phyloP scores from a whole-genome alignment of 2,797 vertebrate species.

The Pseudopleuronectes americanus region DNA sequence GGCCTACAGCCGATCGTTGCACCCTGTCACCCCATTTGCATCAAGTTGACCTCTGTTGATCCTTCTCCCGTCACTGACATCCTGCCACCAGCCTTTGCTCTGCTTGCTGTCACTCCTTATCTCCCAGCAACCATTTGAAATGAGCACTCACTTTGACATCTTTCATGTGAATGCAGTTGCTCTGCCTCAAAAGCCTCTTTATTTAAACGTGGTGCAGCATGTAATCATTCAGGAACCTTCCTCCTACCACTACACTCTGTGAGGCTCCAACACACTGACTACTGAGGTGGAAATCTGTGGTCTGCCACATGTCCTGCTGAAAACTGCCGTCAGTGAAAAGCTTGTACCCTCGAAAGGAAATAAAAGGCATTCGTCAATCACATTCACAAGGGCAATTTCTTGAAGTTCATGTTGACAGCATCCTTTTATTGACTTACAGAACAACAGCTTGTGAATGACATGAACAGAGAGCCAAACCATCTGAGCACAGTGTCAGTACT shows the following conservation, averaged over 20 bases:
- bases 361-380: slow-evolving; percentile 21
- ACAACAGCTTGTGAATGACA: slow-evolving; percentile 34
- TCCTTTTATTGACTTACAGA: slow-evolving; percentile 24
- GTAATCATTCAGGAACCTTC: background rate
- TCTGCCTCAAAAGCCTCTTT: background rate
- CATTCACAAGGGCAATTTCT: slow-evolving; percentile 20
- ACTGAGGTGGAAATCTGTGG: background rate
- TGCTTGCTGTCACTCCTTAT: slow-evolving; percentile 33
- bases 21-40: slow-evolving; percentile 10
- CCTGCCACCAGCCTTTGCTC: slow-evolving; percentile 6
- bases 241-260: background rate
- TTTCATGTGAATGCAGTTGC: slow-evolving; percentile 1
- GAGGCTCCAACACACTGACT: background rate
- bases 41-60: slow-evolving; percentile 6
- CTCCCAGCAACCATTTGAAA: slow-evolving; percentile 5
- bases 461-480: slow-evolving; percentile 20
- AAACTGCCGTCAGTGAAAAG: slow-evolving; percentile 9
- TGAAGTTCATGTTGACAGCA: slow-evolving; percentile 33
- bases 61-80: slow-evolving; percentile 11
- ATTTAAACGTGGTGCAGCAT: background rate
- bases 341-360: background rate
- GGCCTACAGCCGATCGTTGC: slow-evolving; percentile 7
- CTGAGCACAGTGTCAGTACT: slow-evolving; percentile 11
- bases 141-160: background rate
- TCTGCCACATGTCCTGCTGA: background rate